Evolutionary conservation across 2,797 vertebrate genomes (phyloP).

Genomic region (Hippoglossus hippoglossus): DNA sequence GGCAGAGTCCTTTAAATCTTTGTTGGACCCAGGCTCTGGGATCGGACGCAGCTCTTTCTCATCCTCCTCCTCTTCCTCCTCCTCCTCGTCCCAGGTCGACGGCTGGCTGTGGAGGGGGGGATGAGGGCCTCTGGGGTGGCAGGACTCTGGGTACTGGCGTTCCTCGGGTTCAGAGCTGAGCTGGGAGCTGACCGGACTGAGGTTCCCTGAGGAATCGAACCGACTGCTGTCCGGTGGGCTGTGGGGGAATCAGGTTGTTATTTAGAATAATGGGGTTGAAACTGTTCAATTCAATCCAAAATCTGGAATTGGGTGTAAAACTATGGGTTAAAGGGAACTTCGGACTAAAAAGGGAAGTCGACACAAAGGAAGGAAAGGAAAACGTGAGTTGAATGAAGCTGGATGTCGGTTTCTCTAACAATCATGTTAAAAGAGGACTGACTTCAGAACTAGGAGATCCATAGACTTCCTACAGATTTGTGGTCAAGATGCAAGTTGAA

Average conservation of each 20-base stretch:
- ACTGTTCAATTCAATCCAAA: neutral
- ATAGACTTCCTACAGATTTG: too few relatives aligned
- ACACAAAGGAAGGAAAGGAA: neutral
- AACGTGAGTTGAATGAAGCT: neutral
- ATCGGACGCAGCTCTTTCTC: conserved; percentile 62
- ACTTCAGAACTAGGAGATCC: too few relatives aligned
- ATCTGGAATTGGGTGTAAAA: neutral
- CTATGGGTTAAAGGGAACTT: neutral
- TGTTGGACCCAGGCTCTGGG: conserved; percentile 67
- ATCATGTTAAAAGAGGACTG: too few relatives aligned
- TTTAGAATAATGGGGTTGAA: conserved; percentile 21
- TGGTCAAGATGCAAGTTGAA: too few relatives aligned
- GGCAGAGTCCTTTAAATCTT: conserved; percentile 54
- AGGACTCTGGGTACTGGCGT: conserved; percentile 67
- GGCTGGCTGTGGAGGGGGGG: conserved; percentile 54
- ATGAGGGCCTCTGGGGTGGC: conserved; percentile 58
- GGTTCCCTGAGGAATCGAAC: conserved; percentile 91
- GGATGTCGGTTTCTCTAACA: too few relatives aligned
- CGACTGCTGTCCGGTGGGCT: conserved; percentile 91
- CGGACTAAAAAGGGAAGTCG: conserved; percentile 6
- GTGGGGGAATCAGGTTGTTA: conserved; percentile 34
- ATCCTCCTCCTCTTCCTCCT: conserved; percentile 49
- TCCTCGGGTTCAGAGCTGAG: conserved; percentile 92
- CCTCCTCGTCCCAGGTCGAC: conserved; percentile 60
- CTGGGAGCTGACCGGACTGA: conserved; percentile 92